Conservation (phyloP, 2,797 vertebrate species). For the Echiichthys vipera region DNA sequence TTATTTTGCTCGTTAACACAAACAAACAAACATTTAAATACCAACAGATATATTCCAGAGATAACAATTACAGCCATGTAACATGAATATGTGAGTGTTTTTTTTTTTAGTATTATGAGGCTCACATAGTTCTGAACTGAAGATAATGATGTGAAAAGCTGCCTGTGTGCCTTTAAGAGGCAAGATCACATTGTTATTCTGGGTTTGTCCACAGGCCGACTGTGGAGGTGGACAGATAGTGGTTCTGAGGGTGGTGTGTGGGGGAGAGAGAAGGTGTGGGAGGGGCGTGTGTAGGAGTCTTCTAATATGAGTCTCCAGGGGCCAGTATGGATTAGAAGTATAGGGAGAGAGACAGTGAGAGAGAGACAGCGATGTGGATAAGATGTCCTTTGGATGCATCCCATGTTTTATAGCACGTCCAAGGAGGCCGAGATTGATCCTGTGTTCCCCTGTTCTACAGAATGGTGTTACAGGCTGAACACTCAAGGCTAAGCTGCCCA, state of each 20-base stretch:
- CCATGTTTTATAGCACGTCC: slow-evolving; percentile 63
- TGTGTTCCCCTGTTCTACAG: slow-evolving; percentile 41
- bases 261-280: slow-evolving; percentile 66
- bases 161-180: slow-evolving; percentile 80
- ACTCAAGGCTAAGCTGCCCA: slow-evolving; percentile 75
- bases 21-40: slow-evolving; percentile 22
- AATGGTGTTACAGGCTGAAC: slow-evolving; percentile 60
- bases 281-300: slow-evolving; percentile 76
- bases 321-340: slow-evolving; percentile 65
- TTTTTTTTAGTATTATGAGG: background rate
- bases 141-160: slow-evolving; percentile 49
- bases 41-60: background rate
- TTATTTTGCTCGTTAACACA: slow-evolving; percentile 1
- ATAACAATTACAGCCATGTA: background rate
- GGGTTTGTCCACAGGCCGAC: slow-evolving; percentile 84
- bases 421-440: slow-evolving; percentile 70
- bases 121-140: slow-evolving; percentile 10
- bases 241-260: slow-evolving; percentile 79
- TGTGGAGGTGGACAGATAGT: slow-evolving; percentile 84
- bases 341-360: slow-evolving; percentile 27
- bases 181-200: slow-evolving; percentile 84
- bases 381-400: slow-evolving; percentile 73
- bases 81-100: background rate
- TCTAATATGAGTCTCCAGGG: slow-evolving; percentile 75
- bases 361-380: slow-evolving; percentile 41